Evolutionary conservation across 2,888 invertebrate genomes (phyloP), one percentile per base, ranked within the genome.

Genomic region (Himalopsyche kuldschensis): DNA sequence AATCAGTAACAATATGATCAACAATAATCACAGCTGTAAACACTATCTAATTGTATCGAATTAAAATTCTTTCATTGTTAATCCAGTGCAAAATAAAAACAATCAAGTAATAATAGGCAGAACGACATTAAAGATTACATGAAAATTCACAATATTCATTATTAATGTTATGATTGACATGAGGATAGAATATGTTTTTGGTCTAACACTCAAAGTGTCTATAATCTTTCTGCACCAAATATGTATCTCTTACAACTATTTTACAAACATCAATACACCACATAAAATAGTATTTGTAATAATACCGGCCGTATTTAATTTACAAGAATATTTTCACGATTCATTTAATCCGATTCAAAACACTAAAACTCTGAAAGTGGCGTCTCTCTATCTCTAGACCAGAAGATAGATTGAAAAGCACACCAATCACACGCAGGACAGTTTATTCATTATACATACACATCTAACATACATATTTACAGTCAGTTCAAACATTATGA

Each of bases 391-490:
- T 20, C 55, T 6, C n/a, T 55, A 20, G 3, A 15, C 55, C 55
- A 24, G 20, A 55, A 20, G 4, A 10, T 4, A 20, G 8, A 20
- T 55, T 24, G 1, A 55, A 55, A 20, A 6, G n/a, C 55, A 17
- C n/a, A 48, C 4, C 5, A 3, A n/a, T 48, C 48, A n/a, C n/a
- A n/a, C n/a, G n/a, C n/a, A n/a, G n/a, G n/a, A n/a, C 15, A 35
- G 63, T 75, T 78, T 47, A 82, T 77, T 10, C n/a, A 78, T 80
- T 80, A 55, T 32, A 75, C 46, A 78, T 76, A 81, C 32, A 75
- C 63, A 80, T 76, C 69, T 77, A 78, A 81, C 78, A 32, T 81
- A 83, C 35, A 78, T 24, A 83, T 63, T 80, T 32, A 75, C 46
- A 46, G 47, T 78, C 46, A 81, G 79, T 46, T n/a, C 75, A 75